phyloP scores from a whole-genome alignment of 1,140 invertebrate species.

The Akabosia matsudoensis region DNA sequence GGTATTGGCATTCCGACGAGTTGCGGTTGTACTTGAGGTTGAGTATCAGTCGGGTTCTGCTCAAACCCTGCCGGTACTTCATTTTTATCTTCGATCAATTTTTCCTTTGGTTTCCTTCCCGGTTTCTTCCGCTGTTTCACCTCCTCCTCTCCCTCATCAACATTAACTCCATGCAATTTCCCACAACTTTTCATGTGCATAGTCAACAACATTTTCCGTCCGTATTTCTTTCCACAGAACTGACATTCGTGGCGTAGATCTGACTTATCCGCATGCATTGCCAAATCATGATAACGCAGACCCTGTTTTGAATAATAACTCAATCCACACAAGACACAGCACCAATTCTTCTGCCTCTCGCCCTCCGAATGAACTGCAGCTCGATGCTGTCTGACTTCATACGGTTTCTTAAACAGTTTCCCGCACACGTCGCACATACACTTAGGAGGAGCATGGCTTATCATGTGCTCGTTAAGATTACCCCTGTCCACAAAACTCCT shows the following conservation, averaged over 20 bases:
- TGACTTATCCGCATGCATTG: background rate
- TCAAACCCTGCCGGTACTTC: no score
- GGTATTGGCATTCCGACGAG: no score
- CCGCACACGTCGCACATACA: background rate
- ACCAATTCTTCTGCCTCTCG: background rate
- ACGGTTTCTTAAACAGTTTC: background rate
- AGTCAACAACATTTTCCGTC: background rate
- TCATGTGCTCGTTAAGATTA: background rate
- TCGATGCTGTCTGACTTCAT: background rate
- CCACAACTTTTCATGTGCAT: background rate
- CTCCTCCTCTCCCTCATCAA: background rate
- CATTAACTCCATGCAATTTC: no score
- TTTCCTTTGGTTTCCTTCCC: background rate
- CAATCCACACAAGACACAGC: background rate
- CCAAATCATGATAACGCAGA: background rate
- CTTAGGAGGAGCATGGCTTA: background rate
- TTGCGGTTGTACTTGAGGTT: no score
- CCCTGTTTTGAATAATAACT: background rate
- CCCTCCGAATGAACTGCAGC: background rate
- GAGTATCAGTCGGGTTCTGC: no score
- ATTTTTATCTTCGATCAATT: background rate
- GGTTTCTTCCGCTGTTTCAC: background rate
- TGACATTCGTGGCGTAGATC: background rate
- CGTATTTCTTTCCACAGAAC: background rate
- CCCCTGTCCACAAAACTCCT: background rate